Percentiles rank a stretch among this genome's conserved stretches.
Evolutionary conservation across 2,113 vertebrate genomes (phyloP).

Genomic region (Gadus macrocephalus): DNA sequence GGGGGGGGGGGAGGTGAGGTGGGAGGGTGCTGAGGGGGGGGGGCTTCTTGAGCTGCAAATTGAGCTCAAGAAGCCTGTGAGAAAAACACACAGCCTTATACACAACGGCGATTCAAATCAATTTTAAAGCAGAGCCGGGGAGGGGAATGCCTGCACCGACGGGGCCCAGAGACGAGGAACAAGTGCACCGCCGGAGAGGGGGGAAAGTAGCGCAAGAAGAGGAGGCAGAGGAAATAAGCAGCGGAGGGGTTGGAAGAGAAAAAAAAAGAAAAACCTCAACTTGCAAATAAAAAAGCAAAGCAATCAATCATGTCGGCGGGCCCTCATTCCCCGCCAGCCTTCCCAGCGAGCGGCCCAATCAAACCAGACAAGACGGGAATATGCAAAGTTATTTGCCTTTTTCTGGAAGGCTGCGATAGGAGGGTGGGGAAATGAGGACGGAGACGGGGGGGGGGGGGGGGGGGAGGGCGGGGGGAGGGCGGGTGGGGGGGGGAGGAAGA

Average conservation of each 20-base stretch:
- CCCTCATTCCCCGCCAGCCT: conserved; percentile 72
- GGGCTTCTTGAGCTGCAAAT: conserved; percentile 16
- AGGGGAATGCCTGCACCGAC: conserved; percentile 77
- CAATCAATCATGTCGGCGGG: conserved; percentile 86
- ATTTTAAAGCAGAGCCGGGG: conserved; percentile 77
- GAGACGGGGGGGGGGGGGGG: conserved; percentile 5
- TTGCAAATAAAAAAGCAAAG: conserved; percentile 85
- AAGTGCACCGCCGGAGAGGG: not conserved
- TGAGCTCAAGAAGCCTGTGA: conserved; percentile 64
- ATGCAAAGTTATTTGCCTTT: conserved; percentile 73
- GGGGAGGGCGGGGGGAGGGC: not conserved
- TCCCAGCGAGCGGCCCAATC: conserved; percentile 78
- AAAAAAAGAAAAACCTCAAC: conserved; percentile 68
- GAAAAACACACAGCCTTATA: conserved; percentile 89
- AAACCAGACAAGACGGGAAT: conserved; percentile 85
- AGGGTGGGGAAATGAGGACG: not conserved
- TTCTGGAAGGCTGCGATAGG: conserved; percentile 37
- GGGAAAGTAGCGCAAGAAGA: not conserved
- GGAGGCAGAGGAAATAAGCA: conserved; percentile 21
- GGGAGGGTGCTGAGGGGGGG: conserved; percentile 1
- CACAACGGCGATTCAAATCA: conserved; percentile 80
- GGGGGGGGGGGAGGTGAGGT: not conserved
- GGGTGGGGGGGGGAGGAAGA: conserved; percentile 42
- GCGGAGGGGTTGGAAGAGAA: conserved; percentile 13
- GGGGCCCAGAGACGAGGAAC: conserved; percentile 1